These are phyloP conservation scores for Dicyrtomina minuta DNA, from an alignment of 2,888 invertebrate species.

Conservation along the genomic window DNA sequence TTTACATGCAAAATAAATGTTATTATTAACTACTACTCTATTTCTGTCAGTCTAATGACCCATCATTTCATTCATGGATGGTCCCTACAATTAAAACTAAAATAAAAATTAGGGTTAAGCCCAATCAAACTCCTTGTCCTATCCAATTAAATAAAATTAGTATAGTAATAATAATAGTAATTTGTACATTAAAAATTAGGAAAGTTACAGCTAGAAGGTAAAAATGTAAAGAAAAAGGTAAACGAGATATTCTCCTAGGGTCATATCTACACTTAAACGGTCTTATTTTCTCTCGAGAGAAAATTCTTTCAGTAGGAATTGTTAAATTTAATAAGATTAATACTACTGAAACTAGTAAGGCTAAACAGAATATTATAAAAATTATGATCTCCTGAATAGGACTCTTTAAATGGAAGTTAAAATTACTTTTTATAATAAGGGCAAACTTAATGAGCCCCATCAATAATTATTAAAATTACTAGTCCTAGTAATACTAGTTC, in stretches of 20 bases:
- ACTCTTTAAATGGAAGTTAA: slow-evolving; percentile 72
- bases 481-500: slow-evolving; percentile 62
- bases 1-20: slow-evolving; percentile 61
- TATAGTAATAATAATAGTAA: slow-evolving; percentile 66
- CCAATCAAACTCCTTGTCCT: slow-evolving; percentile 42
- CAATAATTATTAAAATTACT: slow-evolving; percentile 63
- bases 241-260: slow-evolving; percentile 59
- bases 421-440: slow-evolving; percentile 70
- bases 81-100: slow-evolving; percentile 62
- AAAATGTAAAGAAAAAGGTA: slow-evolving; percentile 66
- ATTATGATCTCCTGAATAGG: slow-evolving; percentile 67
- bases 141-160: slow-evolving; percentile 57
- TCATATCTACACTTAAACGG: slow-evolving; percentile 69
- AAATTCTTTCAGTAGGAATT: slow-evolving; percentile 62
- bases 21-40: slow-evolving; percentile 60
- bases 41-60: slow-evolving; percentile 63
- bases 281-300: slow-evolving; percentile 66
- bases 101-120: slow-evolving; percentile 58
- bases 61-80: slow-evolving; percentile 64
- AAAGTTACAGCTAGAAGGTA: slow-evolving; percentile 69
- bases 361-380: slow-evolving; percentile 51
- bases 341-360: slow-evolving; percentile 57
- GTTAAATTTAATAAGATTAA: slow-evolving; percentile 52
- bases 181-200: slow-evolving; percentile 73
- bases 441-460: slow-evolving; percentile 66